Evolutionary conservation across 2,797 vertebrate genomes (phyloP).

Genomic region (Halcyon badia): DNA sequence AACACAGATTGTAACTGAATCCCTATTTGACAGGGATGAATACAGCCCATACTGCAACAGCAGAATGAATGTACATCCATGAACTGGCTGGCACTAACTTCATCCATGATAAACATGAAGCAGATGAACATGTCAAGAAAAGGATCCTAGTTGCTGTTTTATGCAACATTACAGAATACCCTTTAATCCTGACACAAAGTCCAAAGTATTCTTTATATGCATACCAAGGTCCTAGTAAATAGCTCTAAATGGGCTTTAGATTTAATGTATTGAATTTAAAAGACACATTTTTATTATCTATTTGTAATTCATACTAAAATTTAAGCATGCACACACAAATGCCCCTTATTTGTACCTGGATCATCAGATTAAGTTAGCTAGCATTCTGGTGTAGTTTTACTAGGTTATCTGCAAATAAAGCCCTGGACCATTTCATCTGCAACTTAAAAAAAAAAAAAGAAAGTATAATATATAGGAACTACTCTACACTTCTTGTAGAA

Average conservation of each 20-base stretch:
- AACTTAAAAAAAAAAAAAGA: not conserved
- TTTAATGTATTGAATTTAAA: not conserved
- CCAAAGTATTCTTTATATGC: not conserved
- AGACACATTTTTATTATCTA: not conserved
- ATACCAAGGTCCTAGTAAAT: not conserved
- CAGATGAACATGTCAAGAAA: not conserved
- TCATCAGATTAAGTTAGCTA: not conserved
- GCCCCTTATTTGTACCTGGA: not conserved
- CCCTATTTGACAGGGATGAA: slow-evolving; percentile 15
- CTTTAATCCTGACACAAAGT: not conserved
- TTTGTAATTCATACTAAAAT: not conserved
- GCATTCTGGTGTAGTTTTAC: not conserved
- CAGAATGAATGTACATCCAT: not conserved
- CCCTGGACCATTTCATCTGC: not conserved
- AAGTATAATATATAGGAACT: not conserved
- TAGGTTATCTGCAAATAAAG: not conserved
- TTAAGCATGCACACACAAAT: not conserved
- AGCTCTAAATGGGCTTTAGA: not conserved
- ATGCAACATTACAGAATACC: not conserved
- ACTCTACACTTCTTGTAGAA: not conserved
- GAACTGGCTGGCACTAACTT: slow-evolving; percentile 3
- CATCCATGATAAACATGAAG: not conserved
- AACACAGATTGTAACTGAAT: not conserved
- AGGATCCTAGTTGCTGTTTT: not conserved
- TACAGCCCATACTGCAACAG: not conserved